These are phyloP conservation scores for Ophion costatus DNA, from an alignment of 2,888 invertebrate genomes.

Conservation along the genomic window DNA sequence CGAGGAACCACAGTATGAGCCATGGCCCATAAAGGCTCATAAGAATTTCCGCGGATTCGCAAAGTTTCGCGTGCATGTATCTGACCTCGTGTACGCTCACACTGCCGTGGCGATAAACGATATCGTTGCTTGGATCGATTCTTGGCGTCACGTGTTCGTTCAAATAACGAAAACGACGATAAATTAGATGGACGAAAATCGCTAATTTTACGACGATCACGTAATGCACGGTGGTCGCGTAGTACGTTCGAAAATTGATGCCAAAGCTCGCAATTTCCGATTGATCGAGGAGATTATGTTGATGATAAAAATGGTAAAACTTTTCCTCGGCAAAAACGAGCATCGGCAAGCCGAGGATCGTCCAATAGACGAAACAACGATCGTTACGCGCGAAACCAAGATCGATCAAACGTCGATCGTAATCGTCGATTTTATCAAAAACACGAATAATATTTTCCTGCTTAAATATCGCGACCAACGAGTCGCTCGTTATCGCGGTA, in stretches of 20 bases:
- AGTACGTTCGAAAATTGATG: neutral
- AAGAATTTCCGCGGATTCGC: conserved; percentile 22
- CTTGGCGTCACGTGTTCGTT: conserved; percentile 22
- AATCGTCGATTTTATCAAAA: conserved; percentile 28
- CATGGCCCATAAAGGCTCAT: conserved; percentile 38
- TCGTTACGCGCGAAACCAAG: conserved; percentile 30
- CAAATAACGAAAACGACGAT: conserved; percentile 37
- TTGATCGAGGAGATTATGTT: neutral
- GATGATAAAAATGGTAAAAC: neutral
- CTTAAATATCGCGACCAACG: conserved; percentile 30
- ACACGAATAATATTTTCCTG: conserved; percentile 5
- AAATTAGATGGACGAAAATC: conserved; percentile 33
- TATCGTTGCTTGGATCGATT: neutral
- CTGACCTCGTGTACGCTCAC: conserved; percentile 39
- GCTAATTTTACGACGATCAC: conserved; percentile 38
- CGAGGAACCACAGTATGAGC: conserved; percentile 34
- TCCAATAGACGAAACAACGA: neutral
- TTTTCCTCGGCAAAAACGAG: neutral
- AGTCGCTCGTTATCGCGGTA: conserved; percentile 16
- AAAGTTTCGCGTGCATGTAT: conserved; percentile 44
- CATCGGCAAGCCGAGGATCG: neutral
- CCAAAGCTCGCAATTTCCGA: neutral
- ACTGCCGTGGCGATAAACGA: conserved; percentile 8
- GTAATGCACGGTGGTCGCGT: neutral
- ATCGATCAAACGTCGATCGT: conserved; percentile 30